Evolutionary conservation across 1,140 invertebrate genomes (phyloP), one percentile per base, ranked within the genome.

Genomic region (Megathymus violae): DNA sequence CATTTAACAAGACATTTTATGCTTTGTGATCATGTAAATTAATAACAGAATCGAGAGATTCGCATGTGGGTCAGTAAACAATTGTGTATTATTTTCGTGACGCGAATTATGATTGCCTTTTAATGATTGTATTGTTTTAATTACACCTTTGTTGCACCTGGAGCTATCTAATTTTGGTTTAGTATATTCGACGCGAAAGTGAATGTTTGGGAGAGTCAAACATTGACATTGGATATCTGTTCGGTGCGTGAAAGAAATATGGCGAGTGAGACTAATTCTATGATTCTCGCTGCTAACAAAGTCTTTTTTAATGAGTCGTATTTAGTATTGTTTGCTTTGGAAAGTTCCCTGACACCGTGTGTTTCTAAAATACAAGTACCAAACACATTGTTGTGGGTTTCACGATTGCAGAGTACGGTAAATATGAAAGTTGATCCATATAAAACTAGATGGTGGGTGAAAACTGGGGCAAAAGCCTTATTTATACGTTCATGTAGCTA

Each of bases 81-180:
- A 61, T 62, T 10, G 40, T 47, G n/a, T 1, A 34, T 31, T 50
- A 40, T n/a, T n/a, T 50, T 27, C 25, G 52, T 43, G 14, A 43
- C 43, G 46, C 62, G 22, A 59, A 22, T 47, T 52, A 25, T 65
- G 64, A 74, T 75, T 71, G 62, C 16, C 34, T 62, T 68, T 64
- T 71, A 69, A 72, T 71, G 62, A 67, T 71, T 64, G 69, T 76
- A 66, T 78, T 56, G 62, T 76, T 69, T 71, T 75, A 56, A 74
- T 66, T n/a, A n/a, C n/a, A n/a, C n/a, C n/a, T n/a, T n/a, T n/a
- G n/a, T 52, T 34, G 11, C 1, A 36, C 27, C 27, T 31, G 27
- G n/a, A n/a, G n/a, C n/a, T 13, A 25, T 44, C 50, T 52, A 40
- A 52, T 40, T 11, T 27, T 41, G 1, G 7, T 19, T 5, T 31